Evolutionary conservation across 2,797 vertebrate genomes (phyloP).

Genomic region (Glyptemys insculpta): DNA sequence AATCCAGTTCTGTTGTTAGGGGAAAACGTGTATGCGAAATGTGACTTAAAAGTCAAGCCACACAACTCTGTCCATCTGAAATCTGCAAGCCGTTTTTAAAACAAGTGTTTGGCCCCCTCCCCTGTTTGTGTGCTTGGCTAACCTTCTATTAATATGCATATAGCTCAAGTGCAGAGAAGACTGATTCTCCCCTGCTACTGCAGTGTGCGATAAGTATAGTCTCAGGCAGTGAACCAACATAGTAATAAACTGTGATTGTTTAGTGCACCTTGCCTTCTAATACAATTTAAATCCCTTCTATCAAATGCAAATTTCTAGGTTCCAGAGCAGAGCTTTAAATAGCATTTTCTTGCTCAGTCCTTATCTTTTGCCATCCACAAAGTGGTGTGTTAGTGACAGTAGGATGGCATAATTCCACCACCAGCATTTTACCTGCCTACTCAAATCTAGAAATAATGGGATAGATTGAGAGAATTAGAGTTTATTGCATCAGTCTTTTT

Average conservation of each 20-base stretch:
- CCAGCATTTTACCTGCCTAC: slow-evolving; percentile 32
- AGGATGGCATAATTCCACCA: slow-evolving; percentile 52
- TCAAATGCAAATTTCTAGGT: slow-evolving; percentile 74
- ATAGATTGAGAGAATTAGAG: slow-evolving; percentile 49
- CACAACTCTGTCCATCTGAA: neutral
- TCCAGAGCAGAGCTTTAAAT: slow-evolving; percentile 66
- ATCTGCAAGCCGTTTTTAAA: slow-evolving; percentile 38
- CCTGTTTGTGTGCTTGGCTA: slow-evolving; percentile 33
- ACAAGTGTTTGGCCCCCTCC: slow-evolving; percentile 24
- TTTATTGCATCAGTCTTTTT: slow-evolving; percentile 35
- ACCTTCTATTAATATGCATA: slow-evolving; percentile 39
- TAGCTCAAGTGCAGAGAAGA: neutral
- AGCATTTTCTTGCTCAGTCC: slow-evolving; percentile 54
- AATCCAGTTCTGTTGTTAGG: neutral
- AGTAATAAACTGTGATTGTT: slow-evolving; percentile 77
- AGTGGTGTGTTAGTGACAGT: slow-evolving; percentile 57
- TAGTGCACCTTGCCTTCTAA: slow-evolving; percentile 75
- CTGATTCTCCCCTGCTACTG: slow-evolving; percentile 45
- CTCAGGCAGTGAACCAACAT: slow-evolving; percentile 71
- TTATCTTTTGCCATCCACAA: slow-evolving; percentile 72
- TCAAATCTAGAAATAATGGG: slow-evolving; percentile 55
- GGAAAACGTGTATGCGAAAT: slow-evolving; percentile 28
- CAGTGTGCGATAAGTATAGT: slow-evolving; percentile 57
- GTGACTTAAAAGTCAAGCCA: slow-evolving; percentile 1
- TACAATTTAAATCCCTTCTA: slow-evolving; percentile 74